phyloP scores from a whole-genome alignment of 1,140 invertebrate species.

The Drosophila santomea region DNA sequence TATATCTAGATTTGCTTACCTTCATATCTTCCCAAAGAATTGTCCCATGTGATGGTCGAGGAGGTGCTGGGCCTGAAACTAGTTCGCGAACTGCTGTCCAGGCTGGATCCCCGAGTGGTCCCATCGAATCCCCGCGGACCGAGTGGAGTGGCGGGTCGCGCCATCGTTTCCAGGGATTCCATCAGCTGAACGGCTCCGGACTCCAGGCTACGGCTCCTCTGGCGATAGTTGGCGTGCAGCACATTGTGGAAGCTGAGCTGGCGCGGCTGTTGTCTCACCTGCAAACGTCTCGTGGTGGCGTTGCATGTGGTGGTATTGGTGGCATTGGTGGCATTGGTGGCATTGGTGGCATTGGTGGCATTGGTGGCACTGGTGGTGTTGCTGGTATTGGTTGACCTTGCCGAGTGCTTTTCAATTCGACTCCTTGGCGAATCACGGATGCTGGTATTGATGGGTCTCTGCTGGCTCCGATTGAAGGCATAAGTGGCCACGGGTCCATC shows the following conservation, averaged over 20 bases:
- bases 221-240: conserved; percentile 45
- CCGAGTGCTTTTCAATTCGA: not conserved
- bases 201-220: conserved; percentile 20
- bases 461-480: conserved; percentile 41
- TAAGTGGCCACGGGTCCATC: conserved; percentile 50
- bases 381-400: no score
- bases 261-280: not conserved
- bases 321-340: no score
- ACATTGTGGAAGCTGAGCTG: conserved; percentile 34
- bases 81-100: conserved; percentile 5
- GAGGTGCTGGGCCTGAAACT: not conserved
- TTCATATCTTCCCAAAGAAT: not conserved
- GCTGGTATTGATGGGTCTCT: not conserved
- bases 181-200: not conserved
- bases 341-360: no score
- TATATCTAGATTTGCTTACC: not conserved
- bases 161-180: not conserved
- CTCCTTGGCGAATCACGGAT: not conserved
- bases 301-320: no score
- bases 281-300: not conserved
- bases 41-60: not conserved
- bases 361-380: no score
- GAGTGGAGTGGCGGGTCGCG: not conserved
- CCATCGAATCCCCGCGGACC: not conserved
- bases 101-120: not conserved